Percentiles rank a stretch among this genome's conserved stretches.
These are phyloP conservation scores for Neoarius graeffei DNA, from an alignment of 2,113 vertebrate species.

Conservation along the genomic window DNA sequence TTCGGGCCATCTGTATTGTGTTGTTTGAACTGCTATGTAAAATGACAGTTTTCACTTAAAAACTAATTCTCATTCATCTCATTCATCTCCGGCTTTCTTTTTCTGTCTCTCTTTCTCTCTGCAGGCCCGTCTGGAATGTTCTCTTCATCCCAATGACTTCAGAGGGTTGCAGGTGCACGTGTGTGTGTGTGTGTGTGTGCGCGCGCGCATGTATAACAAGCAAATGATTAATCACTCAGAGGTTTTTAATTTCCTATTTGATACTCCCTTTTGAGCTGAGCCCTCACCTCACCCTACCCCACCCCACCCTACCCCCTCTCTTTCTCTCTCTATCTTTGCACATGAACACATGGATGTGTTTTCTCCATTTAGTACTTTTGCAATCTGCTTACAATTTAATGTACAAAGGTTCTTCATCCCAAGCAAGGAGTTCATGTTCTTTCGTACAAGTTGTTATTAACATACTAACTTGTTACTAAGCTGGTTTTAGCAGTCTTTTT, in stretches of 20 bases:
- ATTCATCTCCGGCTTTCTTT: not conserved
- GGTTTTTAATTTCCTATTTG: slow-evolving; percentile 43
- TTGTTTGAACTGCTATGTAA: not conserved
- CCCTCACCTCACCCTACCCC: not conserved
- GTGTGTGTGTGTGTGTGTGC: not conserved
- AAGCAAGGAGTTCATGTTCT: not conserved
- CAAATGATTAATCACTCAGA: slow-evolving; percentile 47
- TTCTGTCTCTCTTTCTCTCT: not conserved
- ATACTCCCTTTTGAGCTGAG: slow-evolving; percentile 23
- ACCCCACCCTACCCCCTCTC: not conserved
- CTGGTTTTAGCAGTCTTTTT: not conserved
- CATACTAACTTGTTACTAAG: not conserved
- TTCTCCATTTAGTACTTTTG: not conserved
- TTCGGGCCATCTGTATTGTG: not conserved
- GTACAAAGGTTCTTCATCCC: not conserved
- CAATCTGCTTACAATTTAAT: not conserved
- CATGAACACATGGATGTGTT: not conserved
- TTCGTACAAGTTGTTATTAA: not conserved
- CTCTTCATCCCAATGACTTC: slow-evolving; percentile 24
- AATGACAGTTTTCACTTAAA: not conserved
- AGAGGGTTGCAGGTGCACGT: slow-evolving; percentile 22
- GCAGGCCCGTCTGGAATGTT: slow-evolving; percentile 25
- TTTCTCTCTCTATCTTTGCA: not conserved
- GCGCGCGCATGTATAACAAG: slow-evolving; percentile 20
- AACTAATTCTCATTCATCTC: slow-evolving; percentile 18